Conservation (phyloP, 2,888 invertebrate genomes). For the Magallana nippona region DNA sequence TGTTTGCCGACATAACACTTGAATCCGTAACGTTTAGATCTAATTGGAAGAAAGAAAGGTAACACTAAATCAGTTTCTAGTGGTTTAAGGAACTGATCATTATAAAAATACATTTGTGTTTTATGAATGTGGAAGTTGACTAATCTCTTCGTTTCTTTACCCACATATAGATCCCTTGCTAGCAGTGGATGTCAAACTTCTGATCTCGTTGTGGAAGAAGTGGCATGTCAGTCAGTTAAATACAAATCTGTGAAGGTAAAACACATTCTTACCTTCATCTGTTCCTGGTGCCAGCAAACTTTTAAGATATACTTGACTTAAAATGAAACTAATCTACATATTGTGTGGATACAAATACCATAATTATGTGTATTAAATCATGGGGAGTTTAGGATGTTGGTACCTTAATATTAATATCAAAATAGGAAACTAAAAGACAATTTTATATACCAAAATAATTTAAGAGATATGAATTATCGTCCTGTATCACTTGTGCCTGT, state of each 20-base stretch:
- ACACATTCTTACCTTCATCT: too few species aligned
- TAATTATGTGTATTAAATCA: too few species aligned
- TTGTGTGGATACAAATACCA: too few species aligned
- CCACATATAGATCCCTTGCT: slow-evolving; percentile 66
- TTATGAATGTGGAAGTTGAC: not conserved
- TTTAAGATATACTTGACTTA: too few species aligned
- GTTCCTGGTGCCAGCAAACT: too few species aligned
- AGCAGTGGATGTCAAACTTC: slow-evolving; percentile 72
- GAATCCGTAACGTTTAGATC: slow-evolving; percentile 72
- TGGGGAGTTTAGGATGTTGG: too few species aligned
- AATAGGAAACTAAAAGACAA: too few species aligned
- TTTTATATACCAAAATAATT: too few species aligned
- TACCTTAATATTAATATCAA: too few species aligned
- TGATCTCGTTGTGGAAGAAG: slow-evolving; percentile 67
- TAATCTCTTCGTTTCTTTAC: not conserved
- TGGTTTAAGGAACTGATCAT: not conserved
- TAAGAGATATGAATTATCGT: too few species aligned
- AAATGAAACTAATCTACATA: not conserved
- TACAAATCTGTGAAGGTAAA: slow-evolving; percentile 67
- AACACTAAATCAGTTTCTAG: not conserved
- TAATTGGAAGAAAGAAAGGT: slow-evolving; percentile 75
- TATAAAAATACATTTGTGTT: not conserved
- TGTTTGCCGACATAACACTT: slow-evolving; percentile 72
- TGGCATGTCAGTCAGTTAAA: slow-evolving; percentile 72
- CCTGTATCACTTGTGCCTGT: too few species aligned